Evolutionary conservation across 2,797 vertebrate species (phyloP).

Genomic region (Darevskia nairensis): DNA sequence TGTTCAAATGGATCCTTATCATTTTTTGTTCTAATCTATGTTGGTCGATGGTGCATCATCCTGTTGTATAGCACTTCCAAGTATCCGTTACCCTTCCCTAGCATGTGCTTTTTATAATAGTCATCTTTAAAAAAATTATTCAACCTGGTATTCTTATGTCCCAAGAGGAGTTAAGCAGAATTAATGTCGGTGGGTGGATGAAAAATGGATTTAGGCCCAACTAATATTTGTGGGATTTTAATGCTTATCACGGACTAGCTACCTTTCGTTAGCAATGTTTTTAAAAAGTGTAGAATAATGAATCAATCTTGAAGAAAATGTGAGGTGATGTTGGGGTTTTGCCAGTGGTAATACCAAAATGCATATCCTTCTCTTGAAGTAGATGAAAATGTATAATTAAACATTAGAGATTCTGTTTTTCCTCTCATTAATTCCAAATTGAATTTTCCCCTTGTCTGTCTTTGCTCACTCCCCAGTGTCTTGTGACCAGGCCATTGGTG

Average conservation of each 20-base stretch:
- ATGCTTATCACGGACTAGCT: not conserved
- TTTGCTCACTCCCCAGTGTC: not conserved
- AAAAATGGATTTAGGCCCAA: not conserved
- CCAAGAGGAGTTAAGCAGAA: not conserved
- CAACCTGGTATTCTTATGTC: not conserved
- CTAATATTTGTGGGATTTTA: not conserved
- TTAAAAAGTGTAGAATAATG: not conserved
- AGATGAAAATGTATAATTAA: not conserved
- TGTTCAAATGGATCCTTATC: too few species aligned
- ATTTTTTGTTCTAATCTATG: not conserved
- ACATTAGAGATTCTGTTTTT: not conserved
- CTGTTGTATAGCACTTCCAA: not conserved
- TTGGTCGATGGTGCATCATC: not conserved
- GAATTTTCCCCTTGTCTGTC: not conserved
- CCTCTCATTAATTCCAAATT: not conserved
- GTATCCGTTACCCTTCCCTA: not conserved
- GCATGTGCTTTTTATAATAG: not conserved
- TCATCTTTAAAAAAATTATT: not conserved
- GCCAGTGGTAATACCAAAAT: not conserved
- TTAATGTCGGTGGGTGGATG: not conserved
- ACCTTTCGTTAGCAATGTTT: not conserved
- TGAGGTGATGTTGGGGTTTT: not conserved
- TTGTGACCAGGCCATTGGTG: not conserved
- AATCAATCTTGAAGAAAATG: not conserved
- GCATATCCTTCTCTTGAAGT: not conserved